These are phyloP conservation scores for Griposia aprilina DNA, from an alignment of 2,888 invertebrate genomes.

Conservation along the genomic window DNA sequence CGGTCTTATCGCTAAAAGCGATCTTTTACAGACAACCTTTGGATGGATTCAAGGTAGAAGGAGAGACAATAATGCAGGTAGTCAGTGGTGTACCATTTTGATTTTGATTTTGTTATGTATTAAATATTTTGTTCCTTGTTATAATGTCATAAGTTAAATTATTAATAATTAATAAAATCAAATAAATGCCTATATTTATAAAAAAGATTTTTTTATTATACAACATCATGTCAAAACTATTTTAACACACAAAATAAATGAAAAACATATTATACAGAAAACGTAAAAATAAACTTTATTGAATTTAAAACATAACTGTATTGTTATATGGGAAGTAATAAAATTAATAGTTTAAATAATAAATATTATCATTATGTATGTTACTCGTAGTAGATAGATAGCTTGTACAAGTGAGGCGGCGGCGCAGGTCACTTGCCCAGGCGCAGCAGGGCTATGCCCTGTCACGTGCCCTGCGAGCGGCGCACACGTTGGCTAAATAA, in stretches of 20 bases:
- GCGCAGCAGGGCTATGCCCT: constrained; percentile 65
- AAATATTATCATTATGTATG: constrained; percentile 78
- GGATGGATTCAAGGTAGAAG: too few relatives aligned
- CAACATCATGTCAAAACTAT: constrained; percentile 58
- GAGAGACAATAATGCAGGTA: too few relatives aligned
- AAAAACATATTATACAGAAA: constrained; percentile 84
- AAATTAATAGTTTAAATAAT: constrained; percentile 76
- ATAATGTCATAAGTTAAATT: constrained; percentile 38
- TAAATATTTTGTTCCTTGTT: constrained; percentile 39
- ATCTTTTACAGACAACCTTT: too few relatives aligned
- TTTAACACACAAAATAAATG: constrained; percentile 74
- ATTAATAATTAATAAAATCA: constrained; percentile 50
- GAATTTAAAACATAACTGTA: constrained; percentile 85
- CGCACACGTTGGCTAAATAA: constrained; percentile 77
- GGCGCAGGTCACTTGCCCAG: constrained; percentile 64
- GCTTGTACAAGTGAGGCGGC: constrained; percentile 66
- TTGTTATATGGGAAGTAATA: constrained; percentile 77
- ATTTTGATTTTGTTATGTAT: constrained; percentile 48
- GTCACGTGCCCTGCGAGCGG: constrained; percentile 69
- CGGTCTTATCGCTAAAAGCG: too few relatives aligned
- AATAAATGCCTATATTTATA: constrained; percentile 63
- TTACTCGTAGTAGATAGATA: constrained; percentile 64
- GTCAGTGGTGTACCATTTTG: too few relatives aligned
- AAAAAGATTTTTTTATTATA: constrained; percentile 56
- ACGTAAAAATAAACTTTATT: constrained; percentile 90